phyloP scores from a whole-genome alignment of 2,888 invertebrate genomes.

The Matsumyia berberina region DNA sequence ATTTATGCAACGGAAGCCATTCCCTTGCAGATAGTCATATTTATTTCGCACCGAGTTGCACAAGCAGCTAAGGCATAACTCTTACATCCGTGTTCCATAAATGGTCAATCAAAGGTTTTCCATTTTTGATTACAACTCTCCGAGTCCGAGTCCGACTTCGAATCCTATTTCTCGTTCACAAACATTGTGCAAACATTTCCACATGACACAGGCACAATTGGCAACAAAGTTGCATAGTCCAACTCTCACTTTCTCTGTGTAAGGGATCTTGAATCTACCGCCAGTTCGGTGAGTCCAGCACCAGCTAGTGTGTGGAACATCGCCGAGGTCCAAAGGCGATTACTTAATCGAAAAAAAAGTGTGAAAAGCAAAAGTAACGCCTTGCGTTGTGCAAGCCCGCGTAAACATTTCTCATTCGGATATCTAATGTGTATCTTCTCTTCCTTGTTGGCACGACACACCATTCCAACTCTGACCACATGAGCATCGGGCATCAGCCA shows the following conservation, averaged over 20 bases:
- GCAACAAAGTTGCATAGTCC: conserved; percentile 53
- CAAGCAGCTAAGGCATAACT: conserved; percentile 38
- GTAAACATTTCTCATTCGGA: conserved; percentile 70
- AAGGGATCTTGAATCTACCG: conserved; percentile 49
- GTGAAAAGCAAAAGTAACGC: conserved; percentile 72
- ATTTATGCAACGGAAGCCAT: neutral
- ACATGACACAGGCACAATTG: neutral
- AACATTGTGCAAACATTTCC: conserved; percentile 15
- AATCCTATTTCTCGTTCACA: conserved; percentile 25
- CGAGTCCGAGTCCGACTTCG: conserved; percentile 7
- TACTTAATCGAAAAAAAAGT: conserved; percentile 57
- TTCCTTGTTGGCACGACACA: conserved; percentile 66
- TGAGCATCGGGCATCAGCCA: conserved; percentile 7
- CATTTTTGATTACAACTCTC: conserved; percentile 59
- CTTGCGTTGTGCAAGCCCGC: conserved; percentile 62
- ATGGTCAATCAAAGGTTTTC: conserved; percentile 71
- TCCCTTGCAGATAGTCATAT: conserved; percentile 37
- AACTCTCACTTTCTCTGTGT: conserved; percentile 71
- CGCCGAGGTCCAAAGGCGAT: conserved; percentile 31
- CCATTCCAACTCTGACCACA: conserved; percentile 24
- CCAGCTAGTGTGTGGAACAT: conserved; percentile 1
- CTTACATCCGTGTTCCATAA: conserved; percentile 72
- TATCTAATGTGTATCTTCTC: conserved; percentile 73
- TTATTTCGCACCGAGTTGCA: conserved; percentile 59
- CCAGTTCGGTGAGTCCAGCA: conserved; percentile 12